Percentiles rank a stretch among this genome's conserved stretches.
These are phyloP conservation scores for Champsocephalus gunnari DNA, from an alignment of 2,797 vertebrate genomes.

Conservation along the genomic window DNA sequence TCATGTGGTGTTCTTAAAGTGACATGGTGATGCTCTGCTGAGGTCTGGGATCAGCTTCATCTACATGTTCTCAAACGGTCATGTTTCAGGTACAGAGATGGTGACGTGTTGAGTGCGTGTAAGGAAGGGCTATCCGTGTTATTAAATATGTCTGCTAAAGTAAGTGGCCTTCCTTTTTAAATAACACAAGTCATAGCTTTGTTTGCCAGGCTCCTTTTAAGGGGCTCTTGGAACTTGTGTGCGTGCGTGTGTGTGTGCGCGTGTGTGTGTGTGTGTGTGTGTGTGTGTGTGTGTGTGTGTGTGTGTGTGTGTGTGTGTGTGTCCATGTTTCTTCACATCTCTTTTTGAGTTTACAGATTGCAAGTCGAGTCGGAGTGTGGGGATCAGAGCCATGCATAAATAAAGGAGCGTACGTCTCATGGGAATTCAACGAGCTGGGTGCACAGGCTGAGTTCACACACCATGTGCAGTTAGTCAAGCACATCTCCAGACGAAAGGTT, in stretches of 20 bases:
- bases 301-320: too few species aligned
- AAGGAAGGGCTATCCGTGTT: constrained; percentile 6
- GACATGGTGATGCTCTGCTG: constrained; percentile 30
- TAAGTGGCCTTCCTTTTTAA: background rate
- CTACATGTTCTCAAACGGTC: constrained; percentile 29
- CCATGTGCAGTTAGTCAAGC: constrained; percentile 60
- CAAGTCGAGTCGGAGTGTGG: constrained; percentile 39
- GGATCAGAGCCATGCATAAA: constrained; percentile 32
- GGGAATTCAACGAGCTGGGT: constrained; percentile 27
- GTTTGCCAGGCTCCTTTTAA: constrained; percentile 11
- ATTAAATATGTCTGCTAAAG: constrained; percentile 22
- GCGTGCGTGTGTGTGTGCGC: background rate
- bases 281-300: too few species aligned
- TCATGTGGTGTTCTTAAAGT: constrained; percentile 46
- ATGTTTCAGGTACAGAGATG: constrained; percentile 56
- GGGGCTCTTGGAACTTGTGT: background rate
- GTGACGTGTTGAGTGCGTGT: too few species aligned
- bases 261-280: too few species aligned
- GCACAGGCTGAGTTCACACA: constrained; percentile 44
- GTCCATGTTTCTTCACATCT: constrained; percentile 16
- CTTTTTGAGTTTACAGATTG: constrained; percentile 21
- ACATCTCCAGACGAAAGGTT: constrained; percentile 56
- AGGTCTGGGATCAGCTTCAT: constrained; percentile 42
- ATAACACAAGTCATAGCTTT: constrained; percentile 4
- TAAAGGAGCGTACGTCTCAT: constrained; percentile 3